Percentiles rank a stretch among this genome's conserved stretches.
These are phyloP conservation scores for Petrocephalus sullivani DNA, from an alignment of 2,797 vertebrate species.

Conservation along the genomic window DNA sequence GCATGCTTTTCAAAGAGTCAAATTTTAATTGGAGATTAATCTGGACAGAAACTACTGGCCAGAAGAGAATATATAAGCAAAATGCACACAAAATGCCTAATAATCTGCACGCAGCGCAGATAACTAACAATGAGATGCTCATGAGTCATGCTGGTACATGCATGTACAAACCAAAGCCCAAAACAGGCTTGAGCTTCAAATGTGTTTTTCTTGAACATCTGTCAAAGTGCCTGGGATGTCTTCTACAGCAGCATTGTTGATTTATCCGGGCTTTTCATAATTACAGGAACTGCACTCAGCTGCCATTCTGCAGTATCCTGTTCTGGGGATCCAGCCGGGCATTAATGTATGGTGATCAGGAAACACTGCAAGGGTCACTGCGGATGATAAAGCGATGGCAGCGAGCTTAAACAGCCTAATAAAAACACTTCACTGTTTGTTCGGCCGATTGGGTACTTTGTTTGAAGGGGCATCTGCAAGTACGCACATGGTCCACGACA, in stretches of 20 bases:
- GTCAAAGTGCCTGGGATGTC: not conserved
- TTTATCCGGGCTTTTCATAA: conserved; percentile 1
- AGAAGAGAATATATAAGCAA: not conserved
- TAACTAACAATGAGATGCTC: not conserved
- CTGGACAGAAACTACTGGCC: not conserved
- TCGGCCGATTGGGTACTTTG: not conserved
- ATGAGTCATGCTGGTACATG: not conserved
- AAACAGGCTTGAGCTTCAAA: not conserved
- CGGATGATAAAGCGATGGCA: conserved; percentile 15
- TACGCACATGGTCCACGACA: not conserved
- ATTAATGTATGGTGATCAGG: conserved; percentile 3
- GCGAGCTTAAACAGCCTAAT: conserved; percentile 18
- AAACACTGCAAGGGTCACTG: not conserved
- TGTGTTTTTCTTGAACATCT: not conserved
- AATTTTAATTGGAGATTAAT: not conserved
- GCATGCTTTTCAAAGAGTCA: not conserved
- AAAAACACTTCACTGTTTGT: conserved; percentile 2
- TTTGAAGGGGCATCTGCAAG: not conserved
- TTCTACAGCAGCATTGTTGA: not conserved
- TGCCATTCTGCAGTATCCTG: not conserved
- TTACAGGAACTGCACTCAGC: conserved; percentile 4
- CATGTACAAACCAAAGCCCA: not conserved
- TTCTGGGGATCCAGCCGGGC: not conserved
- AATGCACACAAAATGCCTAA: not conserved
- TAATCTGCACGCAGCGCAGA: not conserved